These are phyloP conservation scores for Erpobdella octoculata DNA, from an alignment of 2,888 invertebrate genomes.

Conservation along the genomic window DNA sequence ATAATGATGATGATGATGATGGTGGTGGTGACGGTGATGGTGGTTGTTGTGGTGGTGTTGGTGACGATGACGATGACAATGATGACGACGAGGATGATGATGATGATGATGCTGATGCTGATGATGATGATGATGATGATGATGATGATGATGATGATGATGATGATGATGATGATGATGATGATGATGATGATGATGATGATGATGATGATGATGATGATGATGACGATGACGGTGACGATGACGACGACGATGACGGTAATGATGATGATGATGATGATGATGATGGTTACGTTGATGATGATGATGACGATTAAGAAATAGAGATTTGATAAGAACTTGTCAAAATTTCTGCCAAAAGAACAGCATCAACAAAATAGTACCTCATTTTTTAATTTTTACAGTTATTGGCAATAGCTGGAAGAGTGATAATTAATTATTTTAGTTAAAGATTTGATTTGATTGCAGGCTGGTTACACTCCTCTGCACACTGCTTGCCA, in stretches of 20 bases:
- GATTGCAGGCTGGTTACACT: constrained; percentile 64
- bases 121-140: not conserved
- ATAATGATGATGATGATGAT: constrained; percentile 20
- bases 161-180: constrained; percentile 13
- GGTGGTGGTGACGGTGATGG: constrained; percentile 67
- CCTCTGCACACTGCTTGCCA: constrained; percentile 89
- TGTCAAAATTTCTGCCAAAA: not conserved
- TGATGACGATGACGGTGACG: not conserved
- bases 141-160: not conserved
- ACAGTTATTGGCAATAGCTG: no score
- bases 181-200: no score
- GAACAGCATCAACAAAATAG: not conserved
- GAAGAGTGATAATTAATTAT: no score
- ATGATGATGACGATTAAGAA: not conserved
- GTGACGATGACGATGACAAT: constrained; percentile 52
- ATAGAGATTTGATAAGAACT: no score
- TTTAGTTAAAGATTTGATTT: not conserved
- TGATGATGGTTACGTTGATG: not conserved
- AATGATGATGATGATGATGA: not conserved
- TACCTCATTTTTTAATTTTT: not conserved
- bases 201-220: not conserved
- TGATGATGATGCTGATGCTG: not conserved
- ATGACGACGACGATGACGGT: not conserved
- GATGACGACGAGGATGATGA: not conserved
- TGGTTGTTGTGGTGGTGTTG: constrained; percentile 62